Base-by-base conservation (phyloP, 2,797 vertebrate genomes). In the Gymnothorax javanicus region DNA sequence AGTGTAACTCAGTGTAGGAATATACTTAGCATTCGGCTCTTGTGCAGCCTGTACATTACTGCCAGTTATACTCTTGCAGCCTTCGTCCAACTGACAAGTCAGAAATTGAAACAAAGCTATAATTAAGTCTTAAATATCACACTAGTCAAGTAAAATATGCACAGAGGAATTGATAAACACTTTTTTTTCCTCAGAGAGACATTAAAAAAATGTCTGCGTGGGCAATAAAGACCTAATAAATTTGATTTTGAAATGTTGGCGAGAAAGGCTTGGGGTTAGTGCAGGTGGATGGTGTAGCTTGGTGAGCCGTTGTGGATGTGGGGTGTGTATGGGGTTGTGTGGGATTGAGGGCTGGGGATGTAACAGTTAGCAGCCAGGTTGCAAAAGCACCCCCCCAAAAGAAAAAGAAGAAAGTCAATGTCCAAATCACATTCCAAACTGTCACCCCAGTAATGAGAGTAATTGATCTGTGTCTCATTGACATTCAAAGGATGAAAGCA, bases 391-490 rank as follows among this genome's bases (percentile, higher is more conserved):
- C 69, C 71, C 90, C 89, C 87, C 7, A 43, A 1, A 1, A 43
- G 2, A 86, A 88, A 90, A 9, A n/a, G n/a, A n/a, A n/a, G n/a
- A 86, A 88, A 90, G 90, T 88, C 73, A 91, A 81, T 25, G 5
- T 92, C 92, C 91, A 91, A 87, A 87, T 91, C 92, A 93, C 92
- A 92, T 93, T 94, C 89, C 90, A 91, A 92, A 94, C 88, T 94
- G 93, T 92, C 89, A 90, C 93, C 88, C 73, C 92, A 90, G 90
- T 95, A 95, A 95, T 92, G 91, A 82, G 58, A 90, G 60, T 95
- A 93, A 94, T 93, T 95, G 92, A 95, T 95, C 94, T 92, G 86
- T 93, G 87, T 79, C 87, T 94, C 91, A 91, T 94, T 92, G 91
- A 92, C 88, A 95, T 93, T 93, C 92, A 93, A 92, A 93, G 92